Evolutionary conservation across 2,888 invertebrate species (phyloP), one percentile per base, ranked within the genome.

Genomic region (Machimus rusticus): DNA sequence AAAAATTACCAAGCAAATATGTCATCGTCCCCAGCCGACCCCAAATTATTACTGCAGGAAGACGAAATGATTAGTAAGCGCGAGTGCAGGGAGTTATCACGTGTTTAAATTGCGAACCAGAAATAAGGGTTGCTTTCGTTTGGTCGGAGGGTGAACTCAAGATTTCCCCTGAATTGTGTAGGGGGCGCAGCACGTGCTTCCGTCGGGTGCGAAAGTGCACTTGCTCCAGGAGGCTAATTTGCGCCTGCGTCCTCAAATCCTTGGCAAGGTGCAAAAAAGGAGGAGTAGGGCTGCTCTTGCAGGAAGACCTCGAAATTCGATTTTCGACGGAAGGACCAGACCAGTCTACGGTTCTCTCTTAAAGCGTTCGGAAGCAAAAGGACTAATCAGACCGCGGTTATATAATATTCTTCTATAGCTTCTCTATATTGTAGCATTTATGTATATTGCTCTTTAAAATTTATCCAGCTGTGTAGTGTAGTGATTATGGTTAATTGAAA

Each of bases 291-390:
- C 28, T 74, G 46, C 23, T 43, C 14, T 74, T 78, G n/a, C 51
- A 82, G 86, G 88, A 87, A 82, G 78, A 87, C 74, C 85, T 87
- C 74, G 85, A 84, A 84, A 88, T 76, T 87, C 86, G 82, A 55
- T 84, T 84, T 77, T 85, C 74, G 57, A 57, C 82, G 28, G 39
- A 9, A 76, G 19, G 78, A 78, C 43, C n/a, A 28, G 76, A 85
- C 66, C 89, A 89, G 89, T 89, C 89, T 89, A 87, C 89, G 88
- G 89, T 89, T 86, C 51, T 86, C 88, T 89, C 74, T 88, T 76
- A 88, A 77, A 87, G 88, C 78, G 88, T 87, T 88, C 88, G 87
- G 87, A 89, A 88, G 87, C 74, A 84, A 77, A 74, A 43, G 34
- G 74, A 39, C 74, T 74, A 85, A 37, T 43, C 37, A 86, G 37